Base-by-base conservation (phyloP, 1,140 invertebrate genomes). In the Caerostris darwini region DNA sequence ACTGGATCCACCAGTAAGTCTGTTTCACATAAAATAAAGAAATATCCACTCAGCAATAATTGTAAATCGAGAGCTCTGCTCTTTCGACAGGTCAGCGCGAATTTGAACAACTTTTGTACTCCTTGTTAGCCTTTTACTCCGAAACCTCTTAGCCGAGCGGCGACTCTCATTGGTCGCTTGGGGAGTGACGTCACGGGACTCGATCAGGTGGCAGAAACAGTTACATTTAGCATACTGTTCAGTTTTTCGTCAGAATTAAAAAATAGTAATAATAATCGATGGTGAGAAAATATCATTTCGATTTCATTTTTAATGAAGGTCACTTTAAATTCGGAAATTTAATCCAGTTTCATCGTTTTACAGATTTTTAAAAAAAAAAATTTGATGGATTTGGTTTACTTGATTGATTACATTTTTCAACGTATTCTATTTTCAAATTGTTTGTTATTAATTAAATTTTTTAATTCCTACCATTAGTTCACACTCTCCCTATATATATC, bases 121-220 rank as follows among this genome's bases (percentile, higher is more conserved):
- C 71, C 0, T 50, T 82, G 56, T 53, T 14, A 59, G 5, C 67
- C 61, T 54, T 91, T 91, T 91, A 91, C 90, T 69, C 57, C 14
- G 10, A 8, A 91, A 34, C 57, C 34, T 64, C 88, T n/a, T 71
- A 90, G 69, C 50, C 67, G 50, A 64, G 53, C 90, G 90, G 0
- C 56, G 61, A 7, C 53, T 5, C 57, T 61, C 69, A 91, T 91
- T 91, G 90, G 90, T 3, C n/a, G 77, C 12, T 7, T 56, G 4
- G 5, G 34, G 0, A 3, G 71, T 82, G 14, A 61, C 71, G 69
- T 91, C 71, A 82, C 34, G 10, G 1, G 53, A n/a, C 53, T 86
- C 50, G 64, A 14, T 57, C 85, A 88, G 59, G 8, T 88, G 85
- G 56, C 61, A 61, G 85, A 5, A 34, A 34, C 34, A 2, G 34